A percentile compares a stretch with the other conserved stretches of the same genome.
These are phyloP conservation scores for Siphlonurus alternatus DNA, from an alignment of 2,888 invertebrate species.

Conservation along the genomic window DNA sequence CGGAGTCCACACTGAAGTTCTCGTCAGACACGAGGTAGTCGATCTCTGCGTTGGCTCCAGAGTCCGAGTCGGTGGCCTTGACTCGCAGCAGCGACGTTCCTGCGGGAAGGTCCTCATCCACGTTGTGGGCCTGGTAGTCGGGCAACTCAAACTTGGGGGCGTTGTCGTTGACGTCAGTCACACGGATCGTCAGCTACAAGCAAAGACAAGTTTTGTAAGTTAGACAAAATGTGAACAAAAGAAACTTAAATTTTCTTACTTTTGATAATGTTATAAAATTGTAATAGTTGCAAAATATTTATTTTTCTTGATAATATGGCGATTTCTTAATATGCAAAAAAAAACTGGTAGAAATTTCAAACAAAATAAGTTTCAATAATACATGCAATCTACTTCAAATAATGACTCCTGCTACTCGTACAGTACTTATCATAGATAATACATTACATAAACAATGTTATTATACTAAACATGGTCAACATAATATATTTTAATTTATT, in stretches of 20 bases:
- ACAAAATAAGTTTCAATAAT: too few relatives aligned
- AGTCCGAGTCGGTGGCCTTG: constrained; percentile 89
- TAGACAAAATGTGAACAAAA: background rate
- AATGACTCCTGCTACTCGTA: too few relatives aligned
- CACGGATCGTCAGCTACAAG: constrained; percentile 73
- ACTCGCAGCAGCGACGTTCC: constrained; percentile 88
- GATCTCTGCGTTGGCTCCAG: constrained; percentile 88
- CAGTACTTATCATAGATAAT: too few relatives aligned
- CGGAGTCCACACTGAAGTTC: constrained; percentile 86
- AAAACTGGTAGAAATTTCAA: too few relatives aligned
- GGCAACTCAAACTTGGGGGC: constrained; percentile 92
- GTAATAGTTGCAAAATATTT: background rate
- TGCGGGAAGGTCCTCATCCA: constrained; percentile 84
- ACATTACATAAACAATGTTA: too few relatives aligned
- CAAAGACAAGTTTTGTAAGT: constrained; percentile 8
- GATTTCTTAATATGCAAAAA: background rate
- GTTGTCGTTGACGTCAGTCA: constrained; percentile 95
- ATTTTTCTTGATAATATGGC: background rate
- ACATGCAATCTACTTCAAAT: too few relatives aligned
- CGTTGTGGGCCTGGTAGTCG: constrained; percentile 91
- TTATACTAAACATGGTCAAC: too few relatives aligned
- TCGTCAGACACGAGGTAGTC: constrained; percentile 83
- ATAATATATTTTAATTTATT: too few relatives aligned
- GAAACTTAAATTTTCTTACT: background rate
- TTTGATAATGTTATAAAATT: background rate